A percentile compares a stretch with the other conserved stretches of the same genome.
phyloP scores from a whole-genome alignment of 2,113 vertebrate species.

The Chauna torquata region DNA sequence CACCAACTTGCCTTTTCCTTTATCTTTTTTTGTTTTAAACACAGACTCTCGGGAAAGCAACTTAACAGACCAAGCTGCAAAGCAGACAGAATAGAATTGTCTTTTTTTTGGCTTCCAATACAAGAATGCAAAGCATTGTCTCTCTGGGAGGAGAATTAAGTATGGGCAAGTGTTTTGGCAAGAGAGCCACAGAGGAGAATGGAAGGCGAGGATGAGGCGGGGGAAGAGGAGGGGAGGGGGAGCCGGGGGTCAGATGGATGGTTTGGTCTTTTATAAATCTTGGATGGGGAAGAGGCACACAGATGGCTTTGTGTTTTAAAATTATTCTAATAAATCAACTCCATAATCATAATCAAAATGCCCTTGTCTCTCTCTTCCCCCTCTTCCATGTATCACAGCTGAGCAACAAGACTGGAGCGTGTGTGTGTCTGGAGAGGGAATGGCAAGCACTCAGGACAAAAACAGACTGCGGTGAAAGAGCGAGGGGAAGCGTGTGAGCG shows the following conservation, averaged over 20 bases:
- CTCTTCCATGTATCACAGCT: conserved; percentile 33
- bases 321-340: conserved; percentile 73
- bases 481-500: fast-evolving
- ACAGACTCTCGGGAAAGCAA: conserved; percentile 39
- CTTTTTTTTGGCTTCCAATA: conserved; percentile 34
- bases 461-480: fast-evolving
- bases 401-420: background rate
- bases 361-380: conserved; percentile 6
- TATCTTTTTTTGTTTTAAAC: conserved; percentile 12
- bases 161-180: conserved; percentile 61
- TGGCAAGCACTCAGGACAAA: background rate
- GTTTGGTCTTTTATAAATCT: conserved; percentile 67
- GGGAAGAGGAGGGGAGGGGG: conserved; percentile 36
- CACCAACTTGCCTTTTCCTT: conserved; percentile 48
- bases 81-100: conserved; percentile 43
- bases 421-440: background rate
- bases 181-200: conserved; percentile 27
- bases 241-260: conserved; percentile 60
- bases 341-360: conserved; percentile 63
- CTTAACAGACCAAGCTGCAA: conserved; percentile 35
- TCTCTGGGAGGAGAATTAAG: conserved; percentile 56
- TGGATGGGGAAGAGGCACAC: conserved; percentile 67
- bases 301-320: conserved; percentile 73
- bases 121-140: conserved; percentile 49
- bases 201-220: conserved; percentile 3